Evolutionary conservation across 2,113 vertebrate genomes (phyloP).

Genomic region (Gymnorhina tibicen): DNA sequence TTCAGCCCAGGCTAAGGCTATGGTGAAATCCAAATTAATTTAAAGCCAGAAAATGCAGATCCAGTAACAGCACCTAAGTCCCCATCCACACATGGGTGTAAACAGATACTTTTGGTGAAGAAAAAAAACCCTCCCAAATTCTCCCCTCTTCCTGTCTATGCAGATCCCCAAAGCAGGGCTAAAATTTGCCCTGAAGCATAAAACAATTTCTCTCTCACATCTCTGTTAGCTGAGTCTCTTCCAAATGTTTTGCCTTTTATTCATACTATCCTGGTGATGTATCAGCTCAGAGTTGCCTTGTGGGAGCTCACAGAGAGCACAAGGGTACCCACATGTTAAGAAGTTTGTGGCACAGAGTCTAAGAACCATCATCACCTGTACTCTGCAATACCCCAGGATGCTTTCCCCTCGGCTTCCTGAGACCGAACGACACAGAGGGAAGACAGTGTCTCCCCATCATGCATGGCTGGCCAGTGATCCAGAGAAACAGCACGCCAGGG

Average conservation of each 20-base stretch:
- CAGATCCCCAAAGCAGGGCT: not conserved
- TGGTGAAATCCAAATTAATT: conserved; percentile 33
- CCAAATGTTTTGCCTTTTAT: not conserved
- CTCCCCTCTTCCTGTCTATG: not conserved
- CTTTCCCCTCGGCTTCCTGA: not conserved
- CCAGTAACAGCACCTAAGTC: conserved; percentile 55
- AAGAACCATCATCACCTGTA: not conserved
- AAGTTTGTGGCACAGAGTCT: not conserved
- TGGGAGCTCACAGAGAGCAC: not conserved
- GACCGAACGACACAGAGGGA: rapidly evolving
- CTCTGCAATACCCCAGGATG: not conserved
- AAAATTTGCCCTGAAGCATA: not conserved
- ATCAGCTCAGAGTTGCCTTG: not conserved
- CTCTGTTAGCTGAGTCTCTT: not conserved
- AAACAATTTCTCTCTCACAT: not conserved
- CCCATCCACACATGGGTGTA: conserved; percentile 39
- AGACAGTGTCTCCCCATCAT: not conserved
- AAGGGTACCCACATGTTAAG: not conserved
- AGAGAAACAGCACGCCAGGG: not conserved
- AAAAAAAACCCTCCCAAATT: not conserved
- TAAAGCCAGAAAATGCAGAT: conserved; percentile 49
- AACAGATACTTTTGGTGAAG: conserved; percentile 29
- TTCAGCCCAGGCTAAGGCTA: conserved; percentile 55
- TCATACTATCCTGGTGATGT: not conserved
- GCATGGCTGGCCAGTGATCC: not conserved